phyloP scores from a whole-genome alignment of 1,140 invertebrate species.

The Apis florea region DNA sequence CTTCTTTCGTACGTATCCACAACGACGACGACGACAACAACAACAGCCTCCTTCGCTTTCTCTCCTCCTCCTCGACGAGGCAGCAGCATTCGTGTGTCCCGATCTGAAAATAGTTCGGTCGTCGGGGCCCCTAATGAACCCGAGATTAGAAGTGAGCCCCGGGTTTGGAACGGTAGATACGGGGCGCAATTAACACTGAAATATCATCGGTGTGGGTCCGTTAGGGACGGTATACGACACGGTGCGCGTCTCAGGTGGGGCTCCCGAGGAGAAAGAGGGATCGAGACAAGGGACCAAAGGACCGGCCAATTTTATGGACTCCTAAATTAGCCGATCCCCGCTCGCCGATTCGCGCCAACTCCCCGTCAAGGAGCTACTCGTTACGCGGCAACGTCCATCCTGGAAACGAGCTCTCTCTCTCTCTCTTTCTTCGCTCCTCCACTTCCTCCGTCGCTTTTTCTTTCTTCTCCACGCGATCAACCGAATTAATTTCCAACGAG shows the following conservation, averaged over 20 bases:
- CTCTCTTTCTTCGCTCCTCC: no score
- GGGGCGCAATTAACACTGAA: conserved; percentile 76
- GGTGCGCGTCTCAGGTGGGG: conserved; percentile 45
- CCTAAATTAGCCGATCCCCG: conserved; percentile 65
- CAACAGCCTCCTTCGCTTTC: not conserved
- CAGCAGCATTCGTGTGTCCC: conserved; percentile 58
- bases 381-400: conserved; percentile 9
- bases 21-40: no score
- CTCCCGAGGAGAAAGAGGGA: conserved; percentile 50
- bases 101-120: conserved; percentile 70
- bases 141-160: conserved; percentile 74
- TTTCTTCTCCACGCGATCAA: not conserved
- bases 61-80: conserved; percentile 2
- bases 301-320: conserved; percentile 67
- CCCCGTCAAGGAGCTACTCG: conserved; percentile 26
- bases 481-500: not conserved
- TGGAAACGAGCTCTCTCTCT: not conserved
- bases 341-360: conserved; percentile 43
- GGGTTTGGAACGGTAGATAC: conserved; percentile 70
- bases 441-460: no score
- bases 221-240: conserved; percentile 61
- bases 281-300: conserved; percentile 62
- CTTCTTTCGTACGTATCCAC: no score
- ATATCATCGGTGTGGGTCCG: conserved; percentile 73
- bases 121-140: conserved; percentile 73